Evolutionary conservation across 1,140 invertebrate species (phyloP).

Genomic region (Eufriesea mexicana): DNA sequence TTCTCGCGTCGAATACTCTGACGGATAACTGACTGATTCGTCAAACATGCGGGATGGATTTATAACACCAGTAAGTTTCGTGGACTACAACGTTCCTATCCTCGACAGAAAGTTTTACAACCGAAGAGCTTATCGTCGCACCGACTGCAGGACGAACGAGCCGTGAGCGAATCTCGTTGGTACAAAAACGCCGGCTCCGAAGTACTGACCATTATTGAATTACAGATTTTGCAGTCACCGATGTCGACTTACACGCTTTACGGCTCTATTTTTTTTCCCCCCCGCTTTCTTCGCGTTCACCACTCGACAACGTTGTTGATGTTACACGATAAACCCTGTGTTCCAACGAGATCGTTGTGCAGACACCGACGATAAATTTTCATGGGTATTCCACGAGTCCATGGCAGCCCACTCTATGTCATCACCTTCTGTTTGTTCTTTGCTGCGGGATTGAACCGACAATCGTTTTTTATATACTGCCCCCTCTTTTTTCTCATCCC

Average conservation of each 20-base stretch:
- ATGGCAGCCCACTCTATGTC: background rate
- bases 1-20: background rate
- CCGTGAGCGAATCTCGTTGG: background rate
- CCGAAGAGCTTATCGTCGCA: background rate
- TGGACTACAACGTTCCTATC: background rate
- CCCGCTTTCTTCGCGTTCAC: background rate
- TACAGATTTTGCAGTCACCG: slow-evolving; percentile 51
- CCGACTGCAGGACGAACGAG: background rate
- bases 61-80: background rate
- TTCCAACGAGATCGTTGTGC: slow-evolving; percentile 37
- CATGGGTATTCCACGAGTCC: background rate
- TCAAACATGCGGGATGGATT: background rate
- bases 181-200: background rate
- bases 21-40: no score
- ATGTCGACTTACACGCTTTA: slow-evolving; percentile 23
- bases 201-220: slow-evolving; percentile 54
- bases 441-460: background rate
- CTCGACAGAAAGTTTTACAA: background rate
- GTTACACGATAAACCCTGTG: slow-evolving; percentile 52
- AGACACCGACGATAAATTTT: slow-evolving; percentile 59
- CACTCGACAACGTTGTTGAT: slow-evolving; percentile 23
- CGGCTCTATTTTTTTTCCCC: slow-evolving; percentile 28
- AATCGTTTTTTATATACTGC: background rate
- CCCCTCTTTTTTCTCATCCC: background rate
- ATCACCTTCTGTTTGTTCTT: background rate